Evolutionary conservation across 2,888 invertebrate species (phyloP), one percentile per base, ranked within the genome.

Genomic region (Apamea monoglypha): DNA sequence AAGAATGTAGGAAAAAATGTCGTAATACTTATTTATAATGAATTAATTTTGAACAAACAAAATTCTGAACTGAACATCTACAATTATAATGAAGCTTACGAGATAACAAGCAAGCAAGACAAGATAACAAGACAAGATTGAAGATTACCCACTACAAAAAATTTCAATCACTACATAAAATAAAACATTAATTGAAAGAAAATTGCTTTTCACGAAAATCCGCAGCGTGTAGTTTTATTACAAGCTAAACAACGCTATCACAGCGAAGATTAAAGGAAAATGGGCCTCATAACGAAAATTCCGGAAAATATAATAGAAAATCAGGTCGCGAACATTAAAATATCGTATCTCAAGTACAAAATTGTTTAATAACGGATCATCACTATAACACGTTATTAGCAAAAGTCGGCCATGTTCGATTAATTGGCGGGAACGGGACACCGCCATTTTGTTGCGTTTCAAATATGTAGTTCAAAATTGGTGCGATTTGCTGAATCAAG

Each of bases 391-490:
- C 74, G 75, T 80, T 81, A 80, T 83, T 79, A 82, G n/a, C 36
- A 71, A 70, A 61, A 36, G 67, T 63, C 72, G 66, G 80, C 90
- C 83, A 88, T 88, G 50, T 86, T 88, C 79, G 32, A 70, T 69
- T 81, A 90, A 90, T 88, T 90, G 83, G 80, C 79, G 83, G 77
- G 89, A 84, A 84, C 61, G 72, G 76, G 69, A 80, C 70, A 63
- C 81, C 66, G 83, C 79, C 90, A 84, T 88, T 87, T 90, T 88
- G 83, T 86, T 74, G 29, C 80, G 77, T 81, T 78, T 84, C n/a
- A 88, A 86, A 84, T 86, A n/a, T n/a, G n/a, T n/a, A 82, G 87
- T 82, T 80, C 32, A 82, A 84, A 86, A 89, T 85, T 88, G 86
- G 74, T 77, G 81, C 83, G 83, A 88, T 88, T 88, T 81, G 80